phyloP scores from a whole-genome alignment of 30 jellyfish, hydroid and myxozoan species.

The Phacellophora camtschatica region DNA sequence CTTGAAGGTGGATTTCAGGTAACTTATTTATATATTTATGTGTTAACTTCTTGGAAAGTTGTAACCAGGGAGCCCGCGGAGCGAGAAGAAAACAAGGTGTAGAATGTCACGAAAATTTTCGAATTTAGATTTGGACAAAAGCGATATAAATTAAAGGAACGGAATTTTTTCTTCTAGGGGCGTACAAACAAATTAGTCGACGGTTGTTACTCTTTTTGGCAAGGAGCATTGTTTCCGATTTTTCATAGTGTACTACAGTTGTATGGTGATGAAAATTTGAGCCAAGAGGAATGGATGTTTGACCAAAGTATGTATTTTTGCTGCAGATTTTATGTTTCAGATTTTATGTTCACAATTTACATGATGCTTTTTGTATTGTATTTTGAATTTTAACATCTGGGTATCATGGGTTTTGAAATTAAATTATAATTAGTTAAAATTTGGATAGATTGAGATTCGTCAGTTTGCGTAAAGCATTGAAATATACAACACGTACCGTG shows the following conservation, averaged over 20 bases:
- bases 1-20: conserved; percentile 99
- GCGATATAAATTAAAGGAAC: background rate
- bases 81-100: too few relatives aligned
- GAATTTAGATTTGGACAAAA: background rate
- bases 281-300: conserved; percentile 92
- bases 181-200: conserved; percentile 90
- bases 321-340: too few relatives aligned
- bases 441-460: too few relatives aligned
- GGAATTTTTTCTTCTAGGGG: conserved; percentile 56
- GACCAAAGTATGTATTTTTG: conserved; percentile 82
- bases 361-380: background rate
- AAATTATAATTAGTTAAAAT: too few relatives aligned
- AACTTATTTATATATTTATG: background rate
- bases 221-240: conserved; percentile 92
- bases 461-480: too few relatives aligned
- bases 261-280: conserved; percentile 83
- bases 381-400: background rate
- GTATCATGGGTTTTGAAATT: too few relatives aligned
- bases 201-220: conserved; percentile 99
- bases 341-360: background rate
- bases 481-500: too few relatives aligned
- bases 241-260: conserved; percentile 84
- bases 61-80: too few relatives aligned
- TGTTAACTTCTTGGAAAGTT: background rate
- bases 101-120: too few relatives aligned